Base-by-base conservation (phyloP, 2,797 vertebrate genomes). In the Cygnus olor region DNA sequence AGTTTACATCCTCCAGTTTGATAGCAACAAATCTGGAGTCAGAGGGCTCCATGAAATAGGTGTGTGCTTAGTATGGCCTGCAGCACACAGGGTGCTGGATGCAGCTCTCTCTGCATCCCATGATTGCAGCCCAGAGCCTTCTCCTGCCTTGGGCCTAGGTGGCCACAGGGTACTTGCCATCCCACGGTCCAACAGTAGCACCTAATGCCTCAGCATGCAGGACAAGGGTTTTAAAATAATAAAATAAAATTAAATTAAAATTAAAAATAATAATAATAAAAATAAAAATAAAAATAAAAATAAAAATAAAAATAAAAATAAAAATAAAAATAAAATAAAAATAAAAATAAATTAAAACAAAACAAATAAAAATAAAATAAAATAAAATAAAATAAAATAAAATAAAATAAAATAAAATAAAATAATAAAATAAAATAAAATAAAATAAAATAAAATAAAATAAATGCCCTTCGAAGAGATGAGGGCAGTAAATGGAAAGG, bases 41-140 rank as follows among this genome's bases (percentile, higher is more conserved):
- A 47, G 60, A 27, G 15, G 17, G 6, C 21, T n/a, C 27, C 34
- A 47, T 44, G 40, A 34, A 40, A 20, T 45, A 42, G 21, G 27
- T 14, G 10, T 42, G 40, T 42, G 38, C 8, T 6, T 14, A 6
- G 13, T 7, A 2, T 30, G 40, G 32, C 56, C 66, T 1, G 0
- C 49, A 21, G 30, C 19, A 3, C 22, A 2, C 7, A 36, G 27
- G 28, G 1, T 44, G 22, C 19, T 51, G 54, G 22, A 17, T 56
- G 13, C 2, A 7, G 32, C 15, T 56, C 60, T 91, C 61, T 19
- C 58, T 61, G 25, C 53, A 36, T 14, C 34, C 9, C 40, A 12
- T 20, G 66, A 25, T 18, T 12, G 0, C 72, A 68, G 45, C 34
- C 36, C 45, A 60, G n/a, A 21, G 6, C 38, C 77, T 21, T 9